Conservation (phyloP, 2,113 vertebrate genomes). For the Perca fluviatilis region DNA sequence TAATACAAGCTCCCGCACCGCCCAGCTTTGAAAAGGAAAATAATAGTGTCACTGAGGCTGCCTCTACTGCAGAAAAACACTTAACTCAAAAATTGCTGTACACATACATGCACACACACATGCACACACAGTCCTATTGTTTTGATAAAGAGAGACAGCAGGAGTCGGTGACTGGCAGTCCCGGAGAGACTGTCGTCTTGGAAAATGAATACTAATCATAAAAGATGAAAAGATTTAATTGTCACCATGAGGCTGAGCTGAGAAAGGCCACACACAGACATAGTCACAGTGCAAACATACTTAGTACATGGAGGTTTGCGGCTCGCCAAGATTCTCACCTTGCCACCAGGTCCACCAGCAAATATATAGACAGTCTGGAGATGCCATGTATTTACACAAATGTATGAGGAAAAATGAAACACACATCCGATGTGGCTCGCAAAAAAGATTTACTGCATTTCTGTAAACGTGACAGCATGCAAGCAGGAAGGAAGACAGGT, state of each 20-base stretch:
- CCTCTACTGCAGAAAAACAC: constrained; percentile 14
- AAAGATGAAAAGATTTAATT: constrained; percentile 70
- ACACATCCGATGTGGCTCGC: constrained; percentile 13
- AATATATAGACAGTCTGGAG: constrained; percentile 41
- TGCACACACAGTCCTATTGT: background rate
- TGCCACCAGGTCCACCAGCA: constrained; percentile 22
- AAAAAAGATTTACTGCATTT: constrained; percentile 33
- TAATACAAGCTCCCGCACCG: constrained; percentile 15
- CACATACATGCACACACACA: background rate
- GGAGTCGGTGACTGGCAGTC: constrained; percentile 53
- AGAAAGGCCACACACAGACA: constrained; percentile 22
- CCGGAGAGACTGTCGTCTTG: constrained; percentile 17
- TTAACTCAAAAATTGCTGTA: background rate
- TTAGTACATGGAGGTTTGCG: background rate
- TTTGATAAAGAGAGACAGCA: constrained; percentile 40
- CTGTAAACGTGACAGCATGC: constrained; percentile 31
- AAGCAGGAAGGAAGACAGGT: constrained; percentile 28
- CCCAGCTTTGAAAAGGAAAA: constrained; percentile 41
- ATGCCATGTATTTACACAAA: background rate
- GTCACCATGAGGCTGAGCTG: constrained; percentile 40
- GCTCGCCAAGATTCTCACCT: constrained; percentile 3
- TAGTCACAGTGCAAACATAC: background rate
- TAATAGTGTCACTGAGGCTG: constrained; percentile 21
- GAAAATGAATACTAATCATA: constrained; percentile 55
- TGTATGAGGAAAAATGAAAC: constrained; percentile 12